Conservation (phyloP, 2,113 vertebrate genomes). For the Lophura nycthemera region DNA sequence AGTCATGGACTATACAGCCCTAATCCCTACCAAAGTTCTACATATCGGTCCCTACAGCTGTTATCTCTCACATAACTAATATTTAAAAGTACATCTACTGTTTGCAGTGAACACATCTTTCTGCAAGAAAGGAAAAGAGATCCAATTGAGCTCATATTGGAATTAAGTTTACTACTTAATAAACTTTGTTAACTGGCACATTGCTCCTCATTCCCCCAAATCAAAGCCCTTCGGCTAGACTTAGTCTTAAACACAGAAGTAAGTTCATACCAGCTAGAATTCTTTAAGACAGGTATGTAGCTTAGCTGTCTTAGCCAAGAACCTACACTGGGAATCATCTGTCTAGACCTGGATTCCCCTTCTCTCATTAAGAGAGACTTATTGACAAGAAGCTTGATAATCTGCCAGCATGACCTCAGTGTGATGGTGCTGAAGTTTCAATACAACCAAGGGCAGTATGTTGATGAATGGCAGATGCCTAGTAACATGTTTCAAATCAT, state of each 20-base stretch:
- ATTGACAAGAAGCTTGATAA: neutral
- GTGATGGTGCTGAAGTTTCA: neutral
- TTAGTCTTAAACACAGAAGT: neutral
- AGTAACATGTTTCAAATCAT: neutral
- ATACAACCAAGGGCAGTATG: neutral
- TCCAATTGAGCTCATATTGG: neutral
- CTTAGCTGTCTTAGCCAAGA: neutral
- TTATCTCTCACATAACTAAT: neutral
- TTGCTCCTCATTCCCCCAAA: neutral
- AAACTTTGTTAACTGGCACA: neutral
- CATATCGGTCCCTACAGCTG: neutral
- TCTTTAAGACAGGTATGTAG: neutral
- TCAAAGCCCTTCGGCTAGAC: neutral
- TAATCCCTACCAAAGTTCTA: neutral
- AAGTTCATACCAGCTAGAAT: neutral
- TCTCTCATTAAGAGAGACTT: neutral
- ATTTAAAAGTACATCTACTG: neutral
- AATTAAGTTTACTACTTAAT: neutral
- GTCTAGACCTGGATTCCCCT: neutral
- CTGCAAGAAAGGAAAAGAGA: neutral
- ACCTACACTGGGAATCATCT: neutral
- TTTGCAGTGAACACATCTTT: neutral
- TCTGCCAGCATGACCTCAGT: neutral
- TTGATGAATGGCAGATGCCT: neutral
- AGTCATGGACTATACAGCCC: neutral